Base-by-base conservation (phyloP, 2,888 invertebrate species). In the Trissolcus japonicus region DNA sequence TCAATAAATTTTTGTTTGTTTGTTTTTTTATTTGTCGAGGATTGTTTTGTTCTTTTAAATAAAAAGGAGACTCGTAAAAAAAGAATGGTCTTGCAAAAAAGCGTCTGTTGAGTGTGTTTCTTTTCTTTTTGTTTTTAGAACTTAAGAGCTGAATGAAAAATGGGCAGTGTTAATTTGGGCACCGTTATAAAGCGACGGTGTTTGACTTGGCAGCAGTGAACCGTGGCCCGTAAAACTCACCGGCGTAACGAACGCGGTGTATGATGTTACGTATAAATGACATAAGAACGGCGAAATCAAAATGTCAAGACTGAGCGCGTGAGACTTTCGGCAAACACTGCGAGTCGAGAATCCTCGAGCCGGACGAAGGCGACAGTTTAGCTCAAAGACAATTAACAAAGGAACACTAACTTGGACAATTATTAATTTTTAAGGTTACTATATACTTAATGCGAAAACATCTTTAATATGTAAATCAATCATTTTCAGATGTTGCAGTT, bases 371-470 rank as follows among this genome's bases (percentile, higher is more conserved):
- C 53, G 41, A 55, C 60, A 59, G 57, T 25, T 35, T 25, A 67
- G 51, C 43, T 60, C 76, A 73, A 78, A 76, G 71, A 59, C 78
- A 69, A 83, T 83, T 83, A 83, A 78, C 81, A 80, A 59, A 25
- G 51, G 56, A 54, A 62, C 73, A 80, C 80, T 82, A 83, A 83
- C 76, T 81, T 63, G 6, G 35, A 35, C 35, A 35, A 35, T 35
- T n/a, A n/a, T n/a, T 35, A 35, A 35, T 35, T 35, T 35, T 35
- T 35, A 35, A 35, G 35, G 35, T 35, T 35, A 35, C 46, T 16
- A 46, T 51, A n/a, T n/a, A 60, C 16, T 56, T 19, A 66, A 56
- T 40, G 55, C 21, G 17, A 35, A 35, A 9, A 11, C 7, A 9
- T 0, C 1, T 35, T 35, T 35, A 9, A 35, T 11, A 6, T 6